These are phyloP conservation scores for Todiramphus chloris DNA, from an alignment of 2,113 vertebrate genomes.

Conservation along the genomic window DNA sequence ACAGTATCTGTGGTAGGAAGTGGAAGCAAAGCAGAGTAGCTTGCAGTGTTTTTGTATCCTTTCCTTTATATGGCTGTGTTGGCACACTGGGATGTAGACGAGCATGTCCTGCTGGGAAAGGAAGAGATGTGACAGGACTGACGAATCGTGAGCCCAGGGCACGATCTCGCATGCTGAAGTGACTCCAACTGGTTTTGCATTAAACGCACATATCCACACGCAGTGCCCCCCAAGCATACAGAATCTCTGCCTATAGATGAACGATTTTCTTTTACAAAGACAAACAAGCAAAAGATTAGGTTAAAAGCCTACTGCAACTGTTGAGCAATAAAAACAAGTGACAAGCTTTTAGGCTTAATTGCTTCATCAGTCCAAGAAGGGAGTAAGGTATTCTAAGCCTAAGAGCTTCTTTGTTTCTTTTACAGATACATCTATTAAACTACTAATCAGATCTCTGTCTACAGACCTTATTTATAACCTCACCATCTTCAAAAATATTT, in stretches of 20 bases:
- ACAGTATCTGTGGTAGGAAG: constrained; percentile 36
- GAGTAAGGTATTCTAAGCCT: not conserved
- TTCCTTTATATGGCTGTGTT: constrained; percentile 39
- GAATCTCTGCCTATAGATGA: not conserved
- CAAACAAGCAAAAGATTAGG: constrained; percentile 17
- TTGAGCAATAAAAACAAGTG: not conserved
- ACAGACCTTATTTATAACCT: not conserved
- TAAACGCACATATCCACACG: not conserved
- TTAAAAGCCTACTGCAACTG: constrained; percentile 26
- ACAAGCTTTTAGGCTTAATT: constrained; percentile 49
- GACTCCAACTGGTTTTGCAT: not conserved
- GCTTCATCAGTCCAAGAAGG: not conserved
- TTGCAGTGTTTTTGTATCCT: constrained; percentile 32
- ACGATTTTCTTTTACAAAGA: not conserved
- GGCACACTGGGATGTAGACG: constrained; percentile 36
- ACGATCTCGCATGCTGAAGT: not conserved
- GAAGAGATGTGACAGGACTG: constrained; percentile 65
- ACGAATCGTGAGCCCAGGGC: not conserved
- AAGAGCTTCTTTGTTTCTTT: constrained; percentile 11
- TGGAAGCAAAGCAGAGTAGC: not conserved
- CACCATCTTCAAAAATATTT: not conserved
- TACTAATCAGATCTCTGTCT: not conserved
- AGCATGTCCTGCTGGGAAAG: constrained; percentile 60
- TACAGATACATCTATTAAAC: not conserved
- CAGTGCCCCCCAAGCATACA: not conserved